These are phyloP conservation scores for Trypoxylus dichotomus DNA, from an alignment of 1,140 invertebrate species.

Conservation along the genomic window DNA sequence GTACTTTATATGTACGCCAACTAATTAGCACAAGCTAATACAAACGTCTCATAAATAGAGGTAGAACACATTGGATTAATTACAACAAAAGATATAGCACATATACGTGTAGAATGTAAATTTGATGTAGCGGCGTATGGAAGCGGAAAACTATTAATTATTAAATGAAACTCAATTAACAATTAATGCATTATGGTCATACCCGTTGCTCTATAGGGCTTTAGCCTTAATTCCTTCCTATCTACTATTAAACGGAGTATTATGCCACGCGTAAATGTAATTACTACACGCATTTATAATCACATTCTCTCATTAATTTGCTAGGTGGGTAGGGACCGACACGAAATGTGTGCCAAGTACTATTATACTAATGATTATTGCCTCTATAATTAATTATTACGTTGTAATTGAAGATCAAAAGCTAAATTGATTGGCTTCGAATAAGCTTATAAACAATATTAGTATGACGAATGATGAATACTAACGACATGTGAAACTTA, in stretches of 20 bases:
- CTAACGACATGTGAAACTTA: neutral
- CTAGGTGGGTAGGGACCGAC: neutral
- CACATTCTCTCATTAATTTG: neutral
- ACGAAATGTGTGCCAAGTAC: neutral
- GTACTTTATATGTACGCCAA: neutral
- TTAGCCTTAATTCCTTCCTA: neutral
- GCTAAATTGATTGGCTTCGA: neutral
- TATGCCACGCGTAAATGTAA: neutral
- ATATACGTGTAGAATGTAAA: neutral
- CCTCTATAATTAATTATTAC: neutral
- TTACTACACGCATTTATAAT: neutral
- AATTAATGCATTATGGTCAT: neutral
- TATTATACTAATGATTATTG: neutral
- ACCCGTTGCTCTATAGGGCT: neutral
- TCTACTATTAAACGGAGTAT: neutral
- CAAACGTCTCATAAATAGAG: neutral
- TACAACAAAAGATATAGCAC: neutral
- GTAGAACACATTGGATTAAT: neutral
- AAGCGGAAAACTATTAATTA: neutral
- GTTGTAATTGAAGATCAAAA: neutral
- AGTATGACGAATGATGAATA: neutral
- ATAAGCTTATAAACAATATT: neutral
- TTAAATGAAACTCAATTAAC: neutral
- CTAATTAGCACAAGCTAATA: neutral
- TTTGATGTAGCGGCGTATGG: neutral